Evolutionary conservation across 2,113 vertebrate genomes (phyloP), one percentile per base, ranked within the genome.

Genomic region (Cololabis saira): DNA sequence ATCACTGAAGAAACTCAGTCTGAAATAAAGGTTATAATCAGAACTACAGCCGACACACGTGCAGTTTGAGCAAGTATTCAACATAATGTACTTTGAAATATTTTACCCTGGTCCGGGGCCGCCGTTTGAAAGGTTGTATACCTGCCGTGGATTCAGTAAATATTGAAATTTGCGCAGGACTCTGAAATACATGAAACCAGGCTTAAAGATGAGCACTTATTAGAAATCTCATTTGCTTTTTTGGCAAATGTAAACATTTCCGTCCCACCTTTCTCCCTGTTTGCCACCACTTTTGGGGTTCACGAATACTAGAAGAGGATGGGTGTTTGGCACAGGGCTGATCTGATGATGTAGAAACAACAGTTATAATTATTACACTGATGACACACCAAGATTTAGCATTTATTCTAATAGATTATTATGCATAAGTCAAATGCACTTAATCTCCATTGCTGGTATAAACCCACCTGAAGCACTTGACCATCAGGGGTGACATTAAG

Each of bases 221-320:
- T 3, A 21, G 11, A 58, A 27, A 52, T 14, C 1, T 1, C 1
- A 12, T n/a, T 57, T 40, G 43, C 15, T 5, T 1, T 12, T 2
- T 27, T 1, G 8, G 14, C 17, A 12, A 7, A 6, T 43, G 1
- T 41, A 27, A 7, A 17, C 19, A 17, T 10, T 17, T 45, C 15
- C 0, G 30, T 49, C 91, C 95, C 76, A 97, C 96, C 94, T 95
- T 67, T 95, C 93, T 2, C 96, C 96, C 83, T 97, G 96, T 76
- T 97, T 98, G 56, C 96, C 96, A 1, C 96, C 96, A 57, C 96
- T 97, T 86, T 96, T 98, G 19, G 94, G 96, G 66, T 98, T 98
- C 57, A 97, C 94, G 68, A 97, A 97, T 78, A 97, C 95, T 21
- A 97, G 91, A 22, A 97, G 94, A 7, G 96, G 96, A 81, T 95